Conservation (phyloP, 2,797 vertebrate genomes). For the Streptopelia turtur region DNA sequence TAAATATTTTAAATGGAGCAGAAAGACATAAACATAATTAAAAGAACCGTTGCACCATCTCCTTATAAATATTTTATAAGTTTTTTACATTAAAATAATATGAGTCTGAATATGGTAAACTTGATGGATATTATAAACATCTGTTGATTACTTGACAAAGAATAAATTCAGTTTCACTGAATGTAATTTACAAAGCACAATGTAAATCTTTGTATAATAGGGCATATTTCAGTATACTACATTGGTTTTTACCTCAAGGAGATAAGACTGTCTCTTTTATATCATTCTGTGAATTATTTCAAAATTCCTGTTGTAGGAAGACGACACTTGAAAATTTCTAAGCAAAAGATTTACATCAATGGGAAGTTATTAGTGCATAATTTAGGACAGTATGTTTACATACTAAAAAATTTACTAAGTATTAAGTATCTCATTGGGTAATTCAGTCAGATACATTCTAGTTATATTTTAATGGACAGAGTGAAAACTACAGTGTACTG, state of each 20-base stretch:
- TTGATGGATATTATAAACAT: conserved; percentile 63
- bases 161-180: conserved; percentile 56
- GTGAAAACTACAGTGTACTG: not conserved
- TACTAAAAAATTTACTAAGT: not conserved
- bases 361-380: not conserved
- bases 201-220: conserved; percentile 20
- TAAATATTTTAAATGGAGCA: conserved; percentile 76
- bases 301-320: not conserved
- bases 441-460: not conserved
- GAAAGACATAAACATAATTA: conserved; percentile 75
- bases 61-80: conserved; percentile 74
- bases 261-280: not conserved
- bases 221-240: not conserved
- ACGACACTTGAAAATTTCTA: not conserved
- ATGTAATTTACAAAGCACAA: conserved; percentile 48
- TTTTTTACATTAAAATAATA: conserved; percentile 76
- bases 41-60: conserved; percentile 60
- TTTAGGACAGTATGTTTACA: not conserved
- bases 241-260: not conserved
- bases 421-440: not conserved
- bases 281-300: conserved; percentile 5
- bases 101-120: conserved; percentile 50
- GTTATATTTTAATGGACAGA: not conserved
- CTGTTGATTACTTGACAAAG: conserved; percentile 67
- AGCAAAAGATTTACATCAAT: not conserved